phyloP scores from a whole-genome alignment of 2,113 vertebrate species.

The Otolemur garnettii region DNA sequence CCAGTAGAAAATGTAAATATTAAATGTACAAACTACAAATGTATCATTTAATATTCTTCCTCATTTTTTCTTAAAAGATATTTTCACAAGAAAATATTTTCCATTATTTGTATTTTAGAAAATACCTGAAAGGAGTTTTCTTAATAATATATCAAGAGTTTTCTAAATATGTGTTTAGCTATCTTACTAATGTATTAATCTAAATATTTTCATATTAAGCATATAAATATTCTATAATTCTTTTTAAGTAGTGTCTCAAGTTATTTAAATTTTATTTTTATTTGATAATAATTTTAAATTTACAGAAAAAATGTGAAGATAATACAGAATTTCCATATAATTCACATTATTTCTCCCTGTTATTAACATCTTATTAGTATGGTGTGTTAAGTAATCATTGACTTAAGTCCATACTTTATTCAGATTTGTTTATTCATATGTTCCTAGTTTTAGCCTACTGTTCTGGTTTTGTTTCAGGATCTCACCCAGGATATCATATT shows the following conservation, averaged over 20 bases:
- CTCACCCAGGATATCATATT: not conserved
- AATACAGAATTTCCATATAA: not conserved
- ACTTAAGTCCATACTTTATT: not conserved
- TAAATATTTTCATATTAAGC: not conserved
- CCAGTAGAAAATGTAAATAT: not conserved
- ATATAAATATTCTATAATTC: not conserved
- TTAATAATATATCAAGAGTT: not conserved
- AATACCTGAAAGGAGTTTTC: not conserved
- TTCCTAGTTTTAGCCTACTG: not conserved
- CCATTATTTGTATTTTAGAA: not conserved
- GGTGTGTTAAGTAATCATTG: not conserved
- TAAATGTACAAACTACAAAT: not conserved
- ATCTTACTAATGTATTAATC: not conserved
- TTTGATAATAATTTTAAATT: not conserved
- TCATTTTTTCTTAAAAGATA: not conserved
- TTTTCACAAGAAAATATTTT: constrained; percentile 20
- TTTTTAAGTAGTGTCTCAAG: not conserved
- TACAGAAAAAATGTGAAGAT: not conserved
- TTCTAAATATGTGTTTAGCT: not conserved
- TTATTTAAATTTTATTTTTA: not conserved
- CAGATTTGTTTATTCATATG: not conserved
- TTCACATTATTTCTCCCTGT: not conserved
- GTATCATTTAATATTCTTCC: not conserved
- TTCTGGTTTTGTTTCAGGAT: not conserved
- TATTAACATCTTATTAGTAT: not conserved